Conservation (phyloP, 2,113 vertebrate species). For the Rallus limicola region DNA sequence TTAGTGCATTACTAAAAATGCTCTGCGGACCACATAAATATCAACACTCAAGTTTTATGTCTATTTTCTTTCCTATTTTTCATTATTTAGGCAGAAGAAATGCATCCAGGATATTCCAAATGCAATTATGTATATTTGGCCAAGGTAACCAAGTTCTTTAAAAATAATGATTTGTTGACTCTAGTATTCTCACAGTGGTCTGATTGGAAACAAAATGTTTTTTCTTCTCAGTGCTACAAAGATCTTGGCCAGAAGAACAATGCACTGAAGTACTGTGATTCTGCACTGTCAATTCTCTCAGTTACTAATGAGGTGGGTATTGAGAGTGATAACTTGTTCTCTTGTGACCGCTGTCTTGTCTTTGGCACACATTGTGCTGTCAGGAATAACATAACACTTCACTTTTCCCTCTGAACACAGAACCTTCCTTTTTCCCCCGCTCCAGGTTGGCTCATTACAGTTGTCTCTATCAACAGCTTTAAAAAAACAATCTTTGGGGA, state of each 20-base stretch:
- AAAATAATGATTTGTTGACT: conserved; percentile 7
- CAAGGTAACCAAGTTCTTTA: conserved; percentile 82
- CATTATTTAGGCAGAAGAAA: conserved; percentile 87
- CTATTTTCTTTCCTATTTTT: conserved; percentile 52
- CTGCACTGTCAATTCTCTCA: conserved; percentile 78
- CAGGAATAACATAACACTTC: background rate
- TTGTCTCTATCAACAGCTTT: background rate
- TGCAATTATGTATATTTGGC: conserved; percentile 91
- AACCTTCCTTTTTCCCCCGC: background rate
- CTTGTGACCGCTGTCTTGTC: background rate
- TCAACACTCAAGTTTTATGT: conserved; percentile 5
- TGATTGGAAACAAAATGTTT: conserved; percentile 31
- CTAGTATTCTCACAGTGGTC: conserved; percentile 16
- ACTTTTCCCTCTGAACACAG: background rate
- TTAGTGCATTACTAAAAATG: background rate
- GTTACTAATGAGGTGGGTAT: conserved; percentile 87
- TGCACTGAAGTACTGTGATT: conserved; percentile 84
- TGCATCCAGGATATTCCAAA: conserved; percentile 89
- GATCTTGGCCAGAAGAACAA: conserved; percentile 82
- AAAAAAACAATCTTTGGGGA: background rate
- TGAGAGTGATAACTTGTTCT: conserved; percentile 18
- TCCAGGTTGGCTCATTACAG: background rate
- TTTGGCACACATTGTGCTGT: background rate
- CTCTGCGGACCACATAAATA: background rate
- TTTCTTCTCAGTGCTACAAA: conserved; percentile 85